Conservation (phyloP, 2,888 invertebrate genomes). For the Stegophylla sp. region DNA sequence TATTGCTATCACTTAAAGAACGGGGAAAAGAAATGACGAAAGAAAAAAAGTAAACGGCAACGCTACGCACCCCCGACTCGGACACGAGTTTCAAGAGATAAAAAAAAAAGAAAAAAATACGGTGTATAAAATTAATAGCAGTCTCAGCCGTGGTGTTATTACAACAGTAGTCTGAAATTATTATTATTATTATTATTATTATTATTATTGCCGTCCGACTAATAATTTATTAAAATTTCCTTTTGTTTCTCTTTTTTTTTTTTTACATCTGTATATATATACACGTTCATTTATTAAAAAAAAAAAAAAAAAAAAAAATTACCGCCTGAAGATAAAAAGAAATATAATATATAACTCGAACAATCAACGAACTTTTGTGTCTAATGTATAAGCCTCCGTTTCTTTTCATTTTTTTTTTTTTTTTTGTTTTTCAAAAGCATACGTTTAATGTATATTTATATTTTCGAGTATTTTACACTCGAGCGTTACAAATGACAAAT, state of each 20-base stretch:
- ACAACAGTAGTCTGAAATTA: neutral
- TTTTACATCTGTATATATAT: neutral
- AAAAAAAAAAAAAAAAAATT: constrained; percentile 20
- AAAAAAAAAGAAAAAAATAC: neutral
- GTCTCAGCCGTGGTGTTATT: neutral
- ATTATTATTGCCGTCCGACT: constrained; percentile 18
- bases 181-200: no score
- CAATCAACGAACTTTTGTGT: constrained; percentile 37
- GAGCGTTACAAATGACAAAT: neutral
- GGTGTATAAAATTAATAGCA: neutral
- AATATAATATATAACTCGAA: constrained; percentile 13
- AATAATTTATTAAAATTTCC: constrained; percentile 38
- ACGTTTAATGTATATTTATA: constrained; percentile 15
- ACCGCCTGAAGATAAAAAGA: constrained; percentile 29
- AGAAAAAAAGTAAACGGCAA: neutral
- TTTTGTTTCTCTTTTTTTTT: constrained; percentile 28
- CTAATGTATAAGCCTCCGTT: neutral
- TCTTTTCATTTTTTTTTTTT: neutral
- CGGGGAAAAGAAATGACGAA: no score
- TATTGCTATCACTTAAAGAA: neutral
- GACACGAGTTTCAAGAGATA: neutral
- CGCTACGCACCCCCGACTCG: neutral
- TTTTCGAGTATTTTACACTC: constrained; percentile 16
- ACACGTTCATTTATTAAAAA: constrained; percentile 34
- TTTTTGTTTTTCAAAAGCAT: constrained; percentile 8